phyloP scores from a whole-genome alignment of 2,888 invertebrate species.

The Scaptomyza parva region DNA sequence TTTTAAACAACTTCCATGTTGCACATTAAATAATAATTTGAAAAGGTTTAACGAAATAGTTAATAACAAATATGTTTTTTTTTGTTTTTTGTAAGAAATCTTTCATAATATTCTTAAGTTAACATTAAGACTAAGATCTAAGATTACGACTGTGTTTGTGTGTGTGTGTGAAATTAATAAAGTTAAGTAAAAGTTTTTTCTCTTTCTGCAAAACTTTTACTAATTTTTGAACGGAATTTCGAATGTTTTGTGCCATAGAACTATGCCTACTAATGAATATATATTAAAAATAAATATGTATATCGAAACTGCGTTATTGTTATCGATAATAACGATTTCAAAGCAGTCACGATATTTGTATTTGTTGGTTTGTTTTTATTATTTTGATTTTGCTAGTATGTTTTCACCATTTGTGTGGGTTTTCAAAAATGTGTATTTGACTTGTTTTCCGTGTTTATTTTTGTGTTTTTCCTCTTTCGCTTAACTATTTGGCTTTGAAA shows the following conservation, averaged over 20 bases:
- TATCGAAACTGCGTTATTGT: background rate
- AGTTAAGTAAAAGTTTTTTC: slow-evolving; percentile 13
- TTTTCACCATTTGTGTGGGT: slow-evolving; percentile 23
- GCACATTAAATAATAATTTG: slow-evolving; percentile 28
- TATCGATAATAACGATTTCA: background rate
- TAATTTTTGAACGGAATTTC: slow-evolving; percentile 62
- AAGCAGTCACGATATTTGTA: background rate
- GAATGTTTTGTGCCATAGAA: slow-evolving; percentile 66
- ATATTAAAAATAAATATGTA: slow-evolving; percentile 13
- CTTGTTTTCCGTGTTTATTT: slow-evolving; percentile 16
- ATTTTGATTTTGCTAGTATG: slow-evolving; percentile 49
- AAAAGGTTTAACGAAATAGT: slow-evolving; percentile 50
- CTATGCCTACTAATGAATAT: slow-evolving; percentile 24
- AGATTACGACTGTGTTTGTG: slow-evolving; percentile 16
- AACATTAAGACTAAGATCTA: slow-evolving; percentile 10
- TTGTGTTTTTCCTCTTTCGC: slow-evolving; percentile 43
- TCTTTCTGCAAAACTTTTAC: background rate
- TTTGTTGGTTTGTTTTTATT: slow-evolving; percentile 13
- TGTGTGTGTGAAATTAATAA: slow-evolving; percentile 27
- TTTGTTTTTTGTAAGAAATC: slow-evolving; percentile 29
- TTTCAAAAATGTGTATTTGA: slow-evolving; percentile 31
- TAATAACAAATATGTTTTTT: slow-evolving; percentile 55
- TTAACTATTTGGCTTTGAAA: slow-evolving; percentile 83
- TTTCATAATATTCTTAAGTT: slow-evolving; percentile 18
- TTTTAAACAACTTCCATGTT: slow-evolving; percentile 28